phyloP scores from a whole-genome alignment of 2,888 invertebrate genomes.

The Megaustenia siamemsis region DNA sequence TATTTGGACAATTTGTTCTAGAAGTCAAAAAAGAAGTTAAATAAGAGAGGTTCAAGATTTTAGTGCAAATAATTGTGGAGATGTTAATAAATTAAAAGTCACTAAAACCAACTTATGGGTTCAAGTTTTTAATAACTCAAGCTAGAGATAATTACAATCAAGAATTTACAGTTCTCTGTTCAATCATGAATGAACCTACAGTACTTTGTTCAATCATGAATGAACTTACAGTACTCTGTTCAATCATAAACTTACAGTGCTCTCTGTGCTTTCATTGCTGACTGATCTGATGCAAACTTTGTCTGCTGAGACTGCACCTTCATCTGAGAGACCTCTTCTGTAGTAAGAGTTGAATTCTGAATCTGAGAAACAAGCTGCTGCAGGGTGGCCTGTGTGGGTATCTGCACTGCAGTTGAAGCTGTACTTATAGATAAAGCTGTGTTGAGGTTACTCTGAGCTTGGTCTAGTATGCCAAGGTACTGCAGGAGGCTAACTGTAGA shows the following conservation, averaged over 20 bases:
- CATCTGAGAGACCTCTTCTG: not conserved
- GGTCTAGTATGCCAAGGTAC: slow-evolving; percentile 3
- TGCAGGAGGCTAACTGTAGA: slow-evolving; percentile 33
- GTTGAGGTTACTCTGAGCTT: slow-evolving; percentile 37
- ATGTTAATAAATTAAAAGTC: too few species aligned
- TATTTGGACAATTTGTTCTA: too few species aligned
- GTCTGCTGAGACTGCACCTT: slow-evolving; percentile 22
- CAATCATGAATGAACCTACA: too few species aligned
- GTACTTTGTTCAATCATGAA: too few species aligned
- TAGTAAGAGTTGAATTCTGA: not conserved
- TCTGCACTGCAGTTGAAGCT: not conserved
- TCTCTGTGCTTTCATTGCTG: slow-evolving; percentile 33
- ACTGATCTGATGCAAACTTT: slow-evolving; percentile 23
- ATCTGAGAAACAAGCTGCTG: slow-evolving; percentile 35
- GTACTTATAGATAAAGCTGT: not conserved
- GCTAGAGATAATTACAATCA: too few species aligned
- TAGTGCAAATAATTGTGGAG: too few species aligned
- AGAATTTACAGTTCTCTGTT: too few species aligned
- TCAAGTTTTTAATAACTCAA: too few species aligned
- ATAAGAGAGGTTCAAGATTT: too few species aligned
- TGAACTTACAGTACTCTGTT: too few species aligned
- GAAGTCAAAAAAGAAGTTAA: too few species aligned
- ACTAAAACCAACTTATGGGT: too few species aligned
- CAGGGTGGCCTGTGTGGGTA: slow-evolving; percentile 7
- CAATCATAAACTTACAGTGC: slow-evolving; percentile 34